Base-by-base conservation (phyloP, 2,113 vertebrate genomes). In the Pimephales promelas region DNA sequence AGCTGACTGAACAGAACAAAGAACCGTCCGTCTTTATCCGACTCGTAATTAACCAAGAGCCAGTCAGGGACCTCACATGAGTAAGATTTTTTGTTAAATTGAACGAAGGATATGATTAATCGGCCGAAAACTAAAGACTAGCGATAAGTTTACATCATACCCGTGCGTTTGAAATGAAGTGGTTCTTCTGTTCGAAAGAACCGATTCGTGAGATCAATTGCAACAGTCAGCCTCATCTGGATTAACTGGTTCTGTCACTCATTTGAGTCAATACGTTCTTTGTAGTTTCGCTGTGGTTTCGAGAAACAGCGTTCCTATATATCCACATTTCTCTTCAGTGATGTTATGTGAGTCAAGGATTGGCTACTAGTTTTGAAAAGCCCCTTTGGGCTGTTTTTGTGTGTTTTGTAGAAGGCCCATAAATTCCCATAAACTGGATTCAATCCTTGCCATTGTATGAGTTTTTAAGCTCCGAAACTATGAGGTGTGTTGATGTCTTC, bases 221-320 rank as follows among this genome's bases (percentile, higher is more conserved):
- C 26, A 22, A 52, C 26, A 18, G n/a, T 43, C 22, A 3, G 22
- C 2, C 43, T 76, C 2, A 83, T 86, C 92, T 93, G 83, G 66
- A 89, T 74, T 83, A 92, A 31, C 94, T 88, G 93, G 94, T 95
- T 95, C 87, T 89, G 83, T 91, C 86, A 91, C 93, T 90, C 78
- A 16, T 49, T 71, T 91, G 90, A 83, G 93, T 94, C 92, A 93
- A 91, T 91, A 87, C 91, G 88, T 79, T 86, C 26, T 71, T 54
- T 43, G 66, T 34, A 80, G 88, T 94, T 94, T 91, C 92, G 86
- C 87, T 88, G 86, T 24, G 90, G 93, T 95, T 94, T 94, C 92
- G 88, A 56, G 84, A 72, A 81, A 85, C 73, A 79, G 28, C 88
- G 90, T 92, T 91, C 91, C 90, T 89, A 78, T 87, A 88, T 70